Conservation (phyloP, 2,888 invertebrate species). For the Autographa gamma region DNA sequence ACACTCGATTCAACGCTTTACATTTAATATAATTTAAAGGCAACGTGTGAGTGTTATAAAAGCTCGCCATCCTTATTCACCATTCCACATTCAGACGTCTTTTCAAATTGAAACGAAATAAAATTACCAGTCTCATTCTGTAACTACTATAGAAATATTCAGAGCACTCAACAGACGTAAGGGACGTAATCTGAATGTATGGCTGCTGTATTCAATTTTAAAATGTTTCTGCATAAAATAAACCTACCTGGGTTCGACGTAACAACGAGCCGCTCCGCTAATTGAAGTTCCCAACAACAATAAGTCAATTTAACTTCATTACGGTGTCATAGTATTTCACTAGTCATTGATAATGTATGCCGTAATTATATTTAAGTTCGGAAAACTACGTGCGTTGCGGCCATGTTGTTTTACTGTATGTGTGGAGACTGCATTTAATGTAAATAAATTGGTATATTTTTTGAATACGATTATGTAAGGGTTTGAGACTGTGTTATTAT, state of each 20-base stretch:
- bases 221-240: constrained; percentile 70
- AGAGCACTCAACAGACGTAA: not conserved
- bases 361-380: constrained; percentile 53
- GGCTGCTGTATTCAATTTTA: constrained; percentile 45
- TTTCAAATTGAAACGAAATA: not conserved
- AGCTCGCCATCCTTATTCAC: not conserved
- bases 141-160: not conserved
- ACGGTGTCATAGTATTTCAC: constrained; percentile 71
- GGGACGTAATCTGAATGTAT: constrained; percentile 1
- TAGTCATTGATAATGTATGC: constrained; percentile 69
- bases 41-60: constrained; percentile 1
- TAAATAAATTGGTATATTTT: too few species aligned
- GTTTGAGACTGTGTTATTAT: too few species aligned
- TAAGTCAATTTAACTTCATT: constrained; percentile 77
- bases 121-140: not conserved
- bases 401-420: constrained; percentile 17
- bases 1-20: not conserved
- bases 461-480: too few species aligned
- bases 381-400: constrained; percentile 37
- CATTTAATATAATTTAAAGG: not conserved
- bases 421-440: not conserved
- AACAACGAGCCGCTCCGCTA: constrained; percentile 70
- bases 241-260: constrained; percentile 63
- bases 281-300: constrained; percentile 78
- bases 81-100: not conserved